These are phyloP conservation scores for Lasioglossum villosulum DNA, from an alignment of 2,888 invertebrate species.

Conservation along the genomic window DNA sequence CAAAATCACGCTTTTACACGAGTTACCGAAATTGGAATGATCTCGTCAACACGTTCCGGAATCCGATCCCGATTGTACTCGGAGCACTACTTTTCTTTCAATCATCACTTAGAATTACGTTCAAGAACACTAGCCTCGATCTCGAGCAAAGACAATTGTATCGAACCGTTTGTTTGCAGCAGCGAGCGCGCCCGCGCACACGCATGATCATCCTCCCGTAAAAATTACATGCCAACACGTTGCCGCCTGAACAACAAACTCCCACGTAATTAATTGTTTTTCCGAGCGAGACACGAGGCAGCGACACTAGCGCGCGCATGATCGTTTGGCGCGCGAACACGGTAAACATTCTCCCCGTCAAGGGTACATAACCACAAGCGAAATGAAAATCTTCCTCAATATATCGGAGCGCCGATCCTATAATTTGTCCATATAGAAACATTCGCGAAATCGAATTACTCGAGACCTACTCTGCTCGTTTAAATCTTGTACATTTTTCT, in stretches of 20 bases:
- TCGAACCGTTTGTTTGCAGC: neutral
- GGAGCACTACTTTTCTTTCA: neutral
- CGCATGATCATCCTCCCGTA: neutral
- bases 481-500: too few relatives aligned
- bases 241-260: neutral
- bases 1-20: neutral
- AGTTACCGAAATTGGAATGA: neutral
- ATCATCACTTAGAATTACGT: neutral
- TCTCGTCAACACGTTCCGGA: neutral
- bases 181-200: neutral
- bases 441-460: neutral
- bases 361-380: neutral
- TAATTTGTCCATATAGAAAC: neutral
- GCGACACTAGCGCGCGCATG: neutral
- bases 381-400: neutral
- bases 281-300: neutral
- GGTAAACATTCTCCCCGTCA: neutral
- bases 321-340: conserved; percentile 13
- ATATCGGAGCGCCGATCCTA: neutral
- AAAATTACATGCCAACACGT: neutral
- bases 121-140: neutral
- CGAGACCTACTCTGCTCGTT: neutral
- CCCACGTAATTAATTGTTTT: neutral
- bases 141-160: neutral
- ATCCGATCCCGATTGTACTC: neutral